These are phyloP conservation scores for Caenorhabditis inopinata DNA, from an alignment of 1,140 invertebrate species.

Conservation along the genomic window DNA sequence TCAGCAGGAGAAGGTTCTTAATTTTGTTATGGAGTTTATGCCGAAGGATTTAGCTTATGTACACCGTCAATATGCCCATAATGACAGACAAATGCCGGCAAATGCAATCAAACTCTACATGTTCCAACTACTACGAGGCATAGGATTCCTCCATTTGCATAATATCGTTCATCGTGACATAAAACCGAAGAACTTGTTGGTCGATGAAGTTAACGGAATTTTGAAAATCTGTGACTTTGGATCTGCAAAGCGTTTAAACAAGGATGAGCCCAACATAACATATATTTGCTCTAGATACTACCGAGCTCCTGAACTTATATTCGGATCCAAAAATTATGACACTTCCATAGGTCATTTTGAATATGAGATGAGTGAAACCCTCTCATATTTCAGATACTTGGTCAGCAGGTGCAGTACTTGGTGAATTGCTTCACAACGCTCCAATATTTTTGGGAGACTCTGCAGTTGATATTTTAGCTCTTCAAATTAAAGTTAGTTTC, in stretches of 20 bases:
- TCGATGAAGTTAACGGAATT: conserved; percentile 29
- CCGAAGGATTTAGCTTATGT: conserved; percentile 33
- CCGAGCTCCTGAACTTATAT: conserved; percentile 36
- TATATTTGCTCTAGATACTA: conserved; percentile 44
- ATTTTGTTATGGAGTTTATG: conserved; percentile 39
- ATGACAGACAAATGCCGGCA: conserved; percentile 23
- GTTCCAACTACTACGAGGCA: conserved; percentile 39
- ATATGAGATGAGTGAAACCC: too few species aligned
- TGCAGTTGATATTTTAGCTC: background rate
- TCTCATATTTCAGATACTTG: conserved; percentile 23
- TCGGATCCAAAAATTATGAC: conserved; percentile 21
- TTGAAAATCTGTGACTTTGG: conserved; percentile 45
- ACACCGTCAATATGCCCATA: conserved; percentile 3
- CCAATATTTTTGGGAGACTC: conserved; percentile 29
- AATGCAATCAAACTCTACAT: conserved; percentile 29
- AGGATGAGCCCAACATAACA: conserved; percentile 30
- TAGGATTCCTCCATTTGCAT: conserved; percentile 29
- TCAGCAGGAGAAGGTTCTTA: conserved; percentile 8
- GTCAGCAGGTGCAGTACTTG: conserved; percentile 9
- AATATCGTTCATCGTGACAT: conserved; percentile 39
- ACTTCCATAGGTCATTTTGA: conserved; percentile 31
- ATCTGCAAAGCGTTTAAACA: conserved; percentile 20
- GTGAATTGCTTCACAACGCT: background rate
- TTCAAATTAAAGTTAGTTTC: conserved; percentile 29
- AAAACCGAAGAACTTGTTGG: conserved; percentile 36